Evolutionary conservation across 2,113 vertebrate genomes (phyloP).

Genomic region (Gadus chalcogrammus): DNA sequence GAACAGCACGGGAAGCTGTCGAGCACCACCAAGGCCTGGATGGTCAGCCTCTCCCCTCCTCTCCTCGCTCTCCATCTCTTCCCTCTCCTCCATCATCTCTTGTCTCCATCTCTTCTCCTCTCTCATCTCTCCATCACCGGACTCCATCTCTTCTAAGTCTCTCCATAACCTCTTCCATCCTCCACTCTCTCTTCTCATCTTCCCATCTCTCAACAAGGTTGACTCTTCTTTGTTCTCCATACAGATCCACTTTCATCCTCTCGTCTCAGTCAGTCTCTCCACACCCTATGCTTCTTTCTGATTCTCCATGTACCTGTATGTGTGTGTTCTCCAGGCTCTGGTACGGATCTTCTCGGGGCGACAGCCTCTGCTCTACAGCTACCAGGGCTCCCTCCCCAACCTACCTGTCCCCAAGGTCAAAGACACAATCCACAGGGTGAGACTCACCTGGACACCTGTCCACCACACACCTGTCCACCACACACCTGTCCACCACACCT

Average conservation of each 20-base stretch:
- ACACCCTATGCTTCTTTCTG: not conserved
- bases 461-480: not conserved
- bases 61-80: not conserved
- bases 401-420: conserved; percentile 79
- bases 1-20: conserved; percentile 84
- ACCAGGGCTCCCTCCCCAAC: conserved; percentile 83
- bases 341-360: conserved; percentile 89
- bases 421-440: conserved; percentile 83
- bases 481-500: not conserved
- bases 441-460: conserved; percentile 17
- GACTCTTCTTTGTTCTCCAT: too few species aligned
- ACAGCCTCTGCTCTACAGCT: conserved; percentile 84
- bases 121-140: too few species aligned
- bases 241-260: not conserved
- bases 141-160: too few species aligned
- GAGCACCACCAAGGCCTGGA: conserved; percentile 85
- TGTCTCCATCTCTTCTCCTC: not conserved
- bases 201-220: too few species aligned
- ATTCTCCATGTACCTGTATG: not conserved
- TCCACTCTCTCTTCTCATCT: too few species aligned
- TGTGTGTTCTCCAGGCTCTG: conserved; percentile 71
- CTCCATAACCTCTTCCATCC: too few species aligned
- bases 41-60: conserved; percentile 69
- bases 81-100: not conserved
- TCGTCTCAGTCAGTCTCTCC: not conserved